These are phyloP conservation scores for Sycophila sp. DNA, from an alignment of 1,140 invertebrate species.

Conservation along the genomic window DNA sequence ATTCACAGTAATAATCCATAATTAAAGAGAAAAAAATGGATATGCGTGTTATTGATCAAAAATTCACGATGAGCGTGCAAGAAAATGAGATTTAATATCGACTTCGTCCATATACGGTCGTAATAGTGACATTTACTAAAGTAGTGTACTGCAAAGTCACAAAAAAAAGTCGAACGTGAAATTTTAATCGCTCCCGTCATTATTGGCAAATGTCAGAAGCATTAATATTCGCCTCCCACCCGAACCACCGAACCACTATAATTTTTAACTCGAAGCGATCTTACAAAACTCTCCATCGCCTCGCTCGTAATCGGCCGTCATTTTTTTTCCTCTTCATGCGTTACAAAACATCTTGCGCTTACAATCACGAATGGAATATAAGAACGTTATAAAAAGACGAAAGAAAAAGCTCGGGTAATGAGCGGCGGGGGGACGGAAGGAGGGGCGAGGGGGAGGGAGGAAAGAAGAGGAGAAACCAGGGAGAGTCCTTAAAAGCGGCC, in stretches of 20 bases:
- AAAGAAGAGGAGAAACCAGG: not conserved
- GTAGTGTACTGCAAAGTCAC: not conserved
- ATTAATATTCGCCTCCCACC: not conserved
- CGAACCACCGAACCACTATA: not conserved
- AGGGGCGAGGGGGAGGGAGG: conserved; percentile 1
- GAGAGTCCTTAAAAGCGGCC: conserved; percentile 11
- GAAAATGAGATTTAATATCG: too few species aligned
- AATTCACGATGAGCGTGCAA: too few species aligned
- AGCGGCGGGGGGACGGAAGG: not conserved
- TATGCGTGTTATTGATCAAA: too few species aligned
- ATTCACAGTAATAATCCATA: too few species aligned
- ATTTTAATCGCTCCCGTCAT: conserved; percentile 8
- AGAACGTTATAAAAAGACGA: not conserved
- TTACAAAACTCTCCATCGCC: not conserved
- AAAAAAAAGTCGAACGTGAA: not conserved
- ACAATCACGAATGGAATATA: conserved; percentile 8
- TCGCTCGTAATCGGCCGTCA: conserved; percentile 9
- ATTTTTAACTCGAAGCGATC: not conserved
- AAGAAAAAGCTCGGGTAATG: not conserved
- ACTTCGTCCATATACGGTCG: too few species aligned
- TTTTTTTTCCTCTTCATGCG: conserved; percentile 13
- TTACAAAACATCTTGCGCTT: not conserved
- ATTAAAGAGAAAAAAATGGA: too few species aligned
- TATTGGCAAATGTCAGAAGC: not conserved
- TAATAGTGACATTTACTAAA: not conserved